Conservation (phyloP, 2,797 vertebrate species). For the Podargus strigoides region DNA sequence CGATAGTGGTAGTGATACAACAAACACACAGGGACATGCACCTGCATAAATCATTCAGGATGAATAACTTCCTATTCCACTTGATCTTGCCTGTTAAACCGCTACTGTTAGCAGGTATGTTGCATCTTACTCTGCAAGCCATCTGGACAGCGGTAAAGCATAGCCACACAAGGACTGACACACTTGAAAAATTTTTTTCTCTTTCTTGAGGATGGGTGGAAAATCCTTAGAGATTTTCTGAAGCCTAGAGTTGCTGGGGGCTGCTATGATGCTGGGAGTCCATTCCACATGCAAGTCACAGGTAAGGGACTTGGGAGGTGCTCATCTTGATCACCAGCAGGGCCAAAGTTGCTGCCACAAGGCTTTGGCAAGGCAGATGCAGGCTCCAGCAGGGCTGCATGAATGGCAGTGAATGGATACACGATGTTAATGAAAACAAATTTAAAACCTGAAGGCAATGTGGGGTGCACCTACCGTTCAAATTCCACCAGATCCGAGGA, state of each 20-base stretch:
- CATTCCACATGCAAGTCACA: background rate
- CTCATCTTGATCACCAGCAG: background rate
- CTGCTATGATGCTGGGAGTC: background rate
- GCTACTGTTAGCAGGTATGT: background rate
- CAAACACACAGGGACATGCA: background rate
- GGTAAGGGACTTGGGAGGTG: background rate
- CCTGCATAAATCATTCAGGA: background rate
- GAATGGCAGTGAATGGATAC: background rate
- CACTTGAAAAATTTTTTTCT: background rate
- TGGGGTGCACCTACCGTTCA: conserved; percentile 72
- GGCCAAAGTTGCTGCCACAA: background rate
- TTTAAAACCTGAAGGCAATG: background rate
- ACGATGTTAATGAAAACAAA: background rate
- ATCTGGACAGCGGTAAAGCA: background rate
- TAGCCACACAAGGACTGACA: background rate
- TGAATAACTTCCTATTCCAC: background rate
- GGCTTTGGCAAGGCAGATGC: background rate
- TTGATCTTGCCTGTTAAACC: background rate
- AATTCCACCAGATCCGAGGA: conserved; percentile 77
- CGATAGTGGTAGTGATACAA: background rate
- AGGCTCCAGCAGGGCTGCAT: background rate
- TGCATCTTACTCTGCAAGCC: background rate
- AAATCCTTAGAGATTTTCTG: background rate
- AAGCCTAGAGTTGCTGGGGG: background rate
- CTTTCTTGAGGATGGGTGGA: background rate